Base-by-base conservation (phyloP, 2,888 invertebrate genomes). In the Hypercompe scribonia region DNA sequence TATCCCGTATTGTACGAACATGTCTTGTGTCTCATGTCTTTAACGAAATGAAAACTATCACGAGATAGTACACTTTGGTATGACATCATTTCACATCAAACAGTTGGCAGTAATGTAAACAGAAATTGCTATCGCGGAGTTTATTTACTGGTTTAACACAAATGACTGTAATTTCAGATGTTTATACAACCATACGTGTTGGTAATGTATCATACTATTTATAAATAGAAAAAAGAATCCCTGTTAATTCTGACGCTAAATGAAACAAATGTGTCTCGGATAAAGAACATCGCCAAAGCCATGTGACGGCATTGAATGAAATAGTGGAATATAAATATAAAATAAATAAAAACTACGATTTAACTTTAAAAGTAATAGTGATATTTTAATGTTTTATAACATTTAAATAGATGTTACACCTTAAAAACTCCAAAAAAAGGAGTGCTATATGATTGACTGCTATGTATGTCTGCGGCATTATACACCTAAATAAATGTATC, bases 121-220 rank as follows among this genome's bases (percentile, higher is more conserved):
- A 28, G n/a, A 28, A 24, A 54, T 54, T 54, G 39, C 21, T 65
- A 65, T 39, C 39, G 36, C 39, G 39, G 28, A 28, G 39, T 3
- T 39, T 39, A 65, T 39, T 65, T 39, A 65, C 39, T 65, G 39
- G 18, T 5, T 39, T 65, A 28, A 65, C 39, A 39, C 39, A 65
- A 65, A 65, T 54, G n/a, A n/a, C 50, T 50, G 24, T 50, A 50
- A 50, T 50, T 50, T 50, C 50, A 24, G 50, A 50, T 50, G 50
- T 50, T 50, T 50, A 50, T 21, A 50, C 8, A 50, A n/a, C n/a
- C 50, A 21, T 54, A 54, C n/a, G 50, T 54, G 50, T 54, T n/a
- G 10, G 50, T 10, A 10, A 54, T 54, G 24, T 54, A 10, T n/a
- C n/a, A 54, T 11, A 54, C 10, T 54, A 24, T 50, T 50, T 24